A percentile compares a stretch with the other conserved stretches of the same genome.
Conservation (phyloP, 2,888 invertebrate species). For the Tetragonula carbonaria region DNA sequence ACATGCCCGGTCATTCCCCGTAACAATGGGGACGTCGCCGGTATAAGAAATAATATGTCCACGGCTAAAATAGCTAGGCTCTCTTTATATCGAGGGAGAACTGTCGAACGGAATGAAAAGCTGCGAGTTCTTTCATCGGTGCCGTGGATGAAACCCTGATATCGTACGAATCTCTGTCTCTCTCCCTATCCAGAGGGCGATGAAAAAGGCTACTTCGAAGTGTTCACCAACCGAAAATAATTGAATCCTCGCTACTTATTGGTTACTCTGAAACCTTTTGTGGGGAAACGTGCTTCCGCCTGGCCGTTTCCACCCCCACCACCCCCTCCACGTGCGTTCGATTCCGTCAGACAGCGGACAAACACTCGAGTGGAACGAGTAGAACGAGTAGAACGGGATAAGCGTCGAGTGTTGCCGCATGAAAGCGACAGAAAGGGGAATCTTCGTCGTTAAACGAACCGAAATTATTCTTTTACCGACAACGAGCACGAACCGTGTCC, state of each 20-base stretch:
- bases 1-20: conserved; percentile 1
- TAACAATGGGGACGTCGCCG: conserved; percentile 13
- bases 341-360: conserved; percentile 38
- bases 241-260: conserved; percentile 60
- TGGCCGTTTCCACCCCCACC: background rate
- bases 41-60: conserved; percentile 28
- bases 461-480: conserved; percentile 28
- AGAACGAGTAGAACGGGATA: conserved; percentile 36
- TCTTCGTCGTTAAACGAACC: conserved; percentile 33
- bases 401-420: conserved; percentile 26
- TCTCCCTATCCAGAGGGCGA: conserved; percentile 20
- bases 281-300: conserved; percentile 32
- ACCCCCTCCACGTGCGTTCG: background rate
- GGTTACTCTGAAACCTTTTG: conserved; percentile 51
- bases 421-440: conserved; percentile 29
- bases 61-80: conserved; percentile 8
- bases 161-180: conserved; percentile 41
- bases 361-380: conserved; percentile 44
- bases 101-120: conserved; percentile 38
- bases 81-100: conserved; percentile 37
- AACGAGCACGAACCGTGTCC: background rate
- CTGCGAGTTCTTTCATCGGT: conserved; percentile 40
- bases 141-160: conserved; percentile 37
- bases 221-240: conserved; percentile 62
- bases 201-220: conserved; percentile 51